A percentile compares a stretch with the other conserved stretches of the same genome.
Conservation (phyloP, 2,113 vertebrate species). For the Plotosus lineatus region DNA sequence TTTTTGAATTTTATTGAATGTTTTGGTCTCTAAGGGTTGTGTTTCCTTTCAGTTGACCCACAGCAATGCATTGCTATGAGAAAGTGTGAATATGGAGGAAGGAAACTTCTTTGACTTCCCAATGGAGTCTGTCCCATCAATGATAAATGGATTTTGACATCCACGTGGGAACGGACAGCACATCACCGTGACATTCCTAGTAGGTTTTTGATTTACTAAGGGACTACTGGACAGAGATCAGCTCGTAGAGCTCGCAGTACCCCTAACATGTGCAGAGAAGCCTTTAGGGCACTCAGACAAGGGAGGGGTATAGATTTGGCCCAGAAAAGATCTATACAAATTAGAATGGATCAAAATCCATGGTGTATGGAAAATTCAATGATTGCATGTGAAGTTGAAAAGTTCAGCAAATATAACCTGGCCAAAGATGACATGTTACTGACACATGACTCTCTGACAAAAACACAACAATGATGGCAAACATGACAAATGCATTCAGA, state of each 20-base stretch:
- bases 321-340: not conserved
- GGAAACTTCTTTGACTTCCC: conserved; percentile 51
- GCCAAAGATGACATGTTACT: not conserved
- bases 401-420: not conserved
- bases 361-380: not conserved
- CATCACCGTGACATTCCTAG: conserved; percentile 65
- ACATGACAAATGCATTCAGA: not conserved
- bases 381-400: not conserved
- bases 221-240: conserved; percentile 41
- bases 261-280: conserved; percentile 28
- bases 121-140: conserved; percentile 54
- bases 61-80: conserved; percentile 35
- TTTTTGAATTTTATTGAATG: not conserved
- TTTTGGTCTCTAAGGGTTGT: conserved; percentile 16
- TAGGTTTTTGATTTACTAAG: conserved; percentile 23
- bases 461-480: not conserved
- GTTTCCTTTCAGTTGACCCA: conserved; percentile 33
- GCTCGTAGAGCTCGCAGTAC: conserved; percentile 13
- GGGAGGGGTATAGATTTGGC: not conserved
- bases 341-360: not conserved
- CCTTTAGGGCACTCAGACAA: not conserved
- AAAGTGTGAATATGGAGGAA: conserved; percentile 13
- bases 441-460: not conserved
- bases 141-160: conserved; percentile 71
- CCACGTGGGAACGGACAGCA: conserved; percentile 57